phyloP scores from a whole-genome alignment of 37 sponge, comb jelly and placozoan genomes.

The Geodia barretti region DNA sequence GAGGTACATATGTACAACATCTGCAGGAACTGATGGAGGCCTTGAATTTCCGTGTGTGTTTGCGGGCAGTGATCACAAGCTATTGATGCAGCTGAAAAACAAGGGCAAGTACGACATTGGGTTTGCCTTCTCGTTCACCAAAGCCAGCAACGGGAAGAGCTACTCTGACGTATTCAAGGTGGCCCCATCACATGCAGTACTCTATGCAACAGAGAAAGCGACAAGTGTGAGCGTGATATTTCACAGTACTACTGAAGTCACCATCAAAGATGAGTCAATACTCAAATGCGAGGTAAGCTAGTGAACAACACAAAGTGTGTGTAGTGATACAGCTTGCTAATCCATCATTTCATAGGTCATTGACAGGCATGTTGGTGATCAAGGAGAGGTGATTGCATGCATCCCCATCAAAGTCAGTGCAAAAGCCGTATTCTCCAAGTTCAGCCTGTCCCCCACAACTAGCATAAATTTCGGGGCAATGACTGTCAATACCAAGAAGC shows the following conservation, averaged over 20 bases:
- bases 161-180: conserved; percentile 74
- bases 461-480: conserved; percentile 95
- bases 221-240: conserved; percentile 76
- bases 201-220: conserved; percentile 90
- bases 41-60: conserved; percentile 88
- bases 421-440: conserved; percentile 89
- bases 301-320: not conserved
- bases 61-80: conserved; percentile 87
- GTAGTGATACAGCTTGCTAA: too few relatives aligned
- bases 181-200: conserved; percentile 68
- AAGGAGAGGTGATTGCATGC: conserved; percentile 94
- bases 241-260: conserved; percentile 73
- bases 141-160: conserved; percentile 10
- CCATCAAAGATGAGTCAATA: conserved; percentile 81
- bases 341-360: conserved; percentile 63
- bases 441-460: conserved; percentile 75
- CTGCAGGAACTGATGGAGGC: conserved; percentile 85
- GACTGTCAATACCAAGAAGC: conserved; percentile 65
- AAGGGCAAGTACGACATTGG: conserved; percentile 93
- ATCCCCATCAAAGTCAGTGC: conserved; percentile 90
- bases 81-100: conserved; percentile 84
- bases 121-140: conserved; percentile 25
- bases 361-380: conserved; percentile 82
- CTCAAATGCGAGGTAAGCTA: conserved; percentile 81
- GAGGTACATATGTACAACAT: not conserved